Evolutionary conservation across 1,140 invertebrate genomes (phyloP).

Genomic region (Caenorhabditis briggsae): DNA sequence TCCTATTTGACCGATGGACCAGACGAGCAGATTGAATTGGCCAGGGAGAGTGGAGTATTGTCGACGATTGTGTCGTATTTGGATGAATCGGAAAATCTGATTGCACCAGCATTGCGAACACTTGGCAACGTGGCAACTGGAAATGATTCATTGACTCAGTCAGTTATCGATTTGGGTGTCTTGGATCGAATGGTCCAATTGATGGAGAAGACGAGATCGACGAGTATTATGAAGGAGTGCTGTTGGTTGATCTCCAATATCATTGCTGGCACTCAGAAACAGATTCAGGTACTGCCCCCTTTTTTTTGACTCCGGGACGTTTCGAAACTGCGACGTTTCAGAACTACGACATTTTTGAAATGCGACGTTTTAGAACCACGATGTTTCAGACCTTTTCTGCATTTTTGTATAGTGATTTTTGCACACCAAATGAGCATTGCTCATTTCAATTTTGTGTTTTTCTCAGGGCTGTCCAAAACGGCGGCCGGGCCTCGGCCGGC

Average conservation of each 20-base stretch:
- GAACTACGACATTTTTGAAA: too few species aligned
- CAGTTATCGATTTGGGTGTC: slow-evolving; percentile 64
- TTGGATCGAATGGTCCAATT: slow-evolving; percentile 32
- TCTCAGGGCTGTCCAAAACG: too few species aligned
- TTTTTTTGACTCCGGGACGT: too few species aligned
- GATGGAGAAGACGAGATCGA: slow-evolving; percentile 31
- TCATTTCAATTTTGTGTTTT: too few species aligned
- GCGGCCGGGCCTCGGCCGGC: too few species aligned
- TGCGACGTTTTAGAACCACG: too few species aligned
- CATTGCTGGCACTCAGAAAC: slow-evolving; percentile 66
- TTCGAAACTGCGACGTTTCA: too few species aligned
- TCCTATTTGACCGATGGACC: slow-evolving; percentile 69
- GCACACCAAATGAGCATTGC: too few species aligned
- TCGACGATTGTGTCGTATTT: slow-evolving; percentile 48
- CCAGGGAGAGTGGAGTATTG: slow-evolving; percentile 55
- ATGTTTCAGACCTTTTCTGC: too few species aligned
- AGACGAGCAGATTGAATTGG: slow-evolving; percentile 68
- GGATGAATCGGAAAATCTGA: slow-evolving; percentile 52
- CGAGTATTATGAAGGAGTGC: slow-evolving; percentile 65
- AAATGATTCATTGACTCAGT: slow-evolving; percentile 67
- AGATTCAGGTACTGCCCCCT: slow-evolving; percentile 55
- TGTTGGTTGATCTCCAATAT: slow-evolving; percentile 68
- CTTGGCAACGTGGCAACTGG: slow-evolving; percentile 69
- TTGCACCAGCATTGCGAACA: slow-evolving; percentile 64
- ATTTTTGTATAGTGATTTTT: too few species aligned